Percentiles rank a stretch among this genome's conserved stretches.
These are phyloP conservation scores for Physella acuta DNA, from an alignment of 1,140 invertebrate species.

Conservation along the genomic window DNA sequence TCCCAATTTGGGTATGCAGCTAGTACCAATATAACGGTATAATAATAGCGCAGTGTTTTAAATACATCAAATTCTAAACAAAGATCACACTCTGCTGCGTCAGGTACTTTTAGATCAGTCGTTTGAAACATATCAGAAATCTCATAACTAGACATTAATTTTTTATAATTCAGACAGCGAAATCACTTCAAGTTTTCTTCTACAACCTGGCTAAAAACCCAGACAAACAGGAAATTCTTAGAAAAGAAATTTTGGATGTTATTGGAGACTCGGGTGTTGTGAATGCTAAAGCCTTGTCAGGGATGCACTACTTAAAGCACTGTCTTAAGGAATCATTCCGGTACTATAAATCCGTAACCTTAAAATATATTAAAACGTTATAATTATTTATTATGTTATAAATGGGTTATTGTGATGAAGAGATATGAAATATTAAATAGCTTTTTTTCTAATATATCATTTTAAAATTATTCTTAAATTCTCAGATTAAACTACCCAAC, in stretches of 20 bases:
- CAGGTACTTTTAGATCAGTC: too few species aligned
- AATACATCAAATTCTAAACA: too few species aligned
- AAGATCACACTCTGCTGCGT: too few species aligned
- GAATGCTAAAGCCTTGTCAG: conserved; percentile 65
- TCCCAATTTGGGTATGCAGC: too few species aligned
- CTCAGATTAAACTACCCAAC: not conserved
- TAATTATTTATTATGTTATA: not conserved
- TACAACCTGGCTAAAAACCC: conserved; percentile 75
- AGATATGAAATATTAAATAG: too few species aligned
- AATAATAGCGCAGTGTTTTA: too few species aligned
- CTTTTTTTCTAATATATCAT: too few species aligned
- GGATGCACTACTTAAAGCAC: conserved; percentile 75
- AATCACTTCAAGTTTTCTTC: conserved; percentile 77
- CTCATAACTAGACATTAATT: not conserved
- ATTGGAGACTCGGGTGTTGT: conserved; percentile 62
- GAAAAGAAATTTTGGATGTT: conserved; percentile 67
- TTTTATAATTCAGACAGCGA: conserved; percentile 69
- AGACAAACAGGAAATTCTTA: conserved; percentile 62
- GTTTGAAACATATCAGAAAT: too few species aligned
- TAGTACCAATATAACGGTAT: too few species aligned
- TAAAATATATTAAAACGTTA: not conserved
- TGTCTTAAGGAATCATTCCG: conserved; percentile 80
- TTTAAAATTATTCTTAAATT: too few species aligned
- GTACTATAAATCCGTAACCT: conserved; percentile 27
- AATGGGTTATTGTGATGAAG: too few species aligned